phyloP scores from a whole-genome alignment of 2,113 vertebrate species.

The Pantherophis guttatus region DNA sequence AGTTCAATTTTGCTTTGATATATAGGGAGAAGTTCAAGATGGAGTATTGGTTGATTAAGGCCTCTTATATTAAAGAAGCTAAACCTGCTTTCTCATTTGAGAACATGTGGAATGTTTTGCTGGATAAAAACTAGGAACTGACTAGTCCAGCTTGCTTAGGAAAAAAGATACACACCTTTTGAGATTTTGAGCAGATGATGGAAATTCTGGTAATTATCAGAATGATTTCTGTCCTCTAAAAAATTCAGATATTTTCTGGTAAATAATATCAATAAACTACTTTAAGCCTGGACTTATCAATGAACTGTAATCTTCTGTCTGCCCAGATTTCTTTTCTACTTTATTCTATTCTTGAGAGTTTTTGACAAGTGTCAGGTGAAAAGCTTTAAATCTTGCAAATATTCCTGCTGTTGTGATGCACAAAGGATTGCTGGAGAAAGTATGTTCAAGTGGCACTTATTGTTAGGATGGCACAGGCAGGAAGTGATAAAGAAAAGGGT shows the following conservation, averaged over 20 bases:
- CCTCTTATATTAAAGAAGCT: neutral
- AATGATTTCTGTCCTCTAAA: neutral
- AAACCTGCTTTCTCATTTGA: neutral
- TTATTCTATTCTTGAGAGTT: neutral
- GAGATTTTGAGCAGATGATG: neutral
- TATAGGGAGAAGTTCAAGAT: neutral
- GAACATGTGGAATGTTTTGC: neutral
- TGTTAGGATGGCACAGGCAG: neutral
- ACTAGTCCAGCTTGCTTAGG: neutral
- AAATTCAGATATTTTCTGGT: neutral
- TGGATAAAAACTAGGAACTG: neutral
- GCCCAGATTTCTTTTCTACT: neutral
- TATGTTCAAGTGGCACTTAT: neutral
- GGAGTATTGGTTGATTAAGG: neutral
- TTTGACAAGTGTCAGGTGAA: neutral
- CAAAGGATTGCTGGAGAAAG: neutral
- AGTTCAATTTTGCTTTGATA: neutral
- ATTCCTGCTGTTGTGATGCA: neutral
- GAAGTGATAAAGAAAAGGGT: neutral
- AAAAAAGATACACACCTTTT: neutral
- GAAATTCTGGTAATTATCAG: neutral
- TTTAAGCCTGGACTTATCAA: neutral
- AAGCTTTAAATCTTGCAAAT: neutral
- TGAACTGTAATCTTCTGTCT: neutral
- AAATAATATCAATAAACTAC: neutral